These are phyloP conservation scores for Tricholaema leucomelas DNA, from an alignment of 2,113 vertebrate genomes.

Conservation along the genomic window DNA sequence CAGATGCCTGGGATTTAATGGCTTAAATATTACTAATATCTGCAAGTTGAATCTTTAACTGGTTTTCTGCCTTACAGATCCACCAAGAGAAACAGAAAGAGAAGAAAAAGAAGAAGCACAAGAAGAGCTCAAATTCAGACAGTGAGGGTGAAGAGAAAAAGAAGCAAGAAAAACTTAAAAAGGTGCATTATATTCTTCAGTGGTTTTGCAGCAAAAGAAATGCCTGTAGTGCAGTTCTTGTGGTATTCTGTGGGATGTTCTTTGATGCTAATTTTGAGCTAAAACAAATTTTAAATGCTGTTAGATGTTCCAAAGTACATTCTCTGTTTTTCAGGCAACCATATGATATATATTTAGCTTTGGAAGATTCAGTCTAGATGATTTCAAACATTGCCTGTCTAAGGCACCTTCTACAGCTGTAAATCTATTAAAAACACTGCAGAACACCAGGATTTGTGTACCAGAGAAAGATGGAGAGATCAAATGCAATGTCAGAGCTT, in stretches of 20 bases:
- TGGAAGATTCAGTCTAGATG: not conserved
- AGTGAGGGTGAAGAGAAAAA: slow-evolving; percentile 90
- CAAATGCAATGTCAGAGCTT: not conserved
- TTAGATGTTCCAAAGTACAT: not conserved
- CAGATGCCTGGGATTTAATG: not conserved
- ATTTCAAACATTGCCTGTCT: not conserved
- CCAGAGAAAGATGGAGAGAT: not conserved
- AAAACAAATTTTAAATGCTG: not conserved
- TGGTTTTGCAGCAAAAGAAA: not conserved
- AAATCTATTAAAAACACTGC: not conserved
- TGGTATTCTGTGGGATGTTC: not conserved
- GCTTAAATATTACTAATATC: not conserved
- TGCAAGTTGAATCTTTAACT: not conserved
- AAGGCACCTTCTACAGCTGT: not conserved
- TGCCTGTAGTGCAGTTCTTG: not conserved
- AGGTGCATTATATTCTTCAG: slow-evolving; percentile 72
- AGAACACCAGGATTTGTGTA: not conserved
- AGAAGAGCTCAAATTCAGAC: slow-evolving; percentile 86
- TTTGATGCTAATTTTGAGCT: not conserved
- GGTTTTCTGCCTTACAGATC: slow-evolving; percentile 75
- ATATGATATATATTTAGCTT: not conserved
- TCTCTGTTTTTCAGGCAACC: not conserved
- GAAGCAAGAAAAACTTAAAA: slow-evolving; percentile 93
- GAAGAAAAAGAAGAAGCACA: slow-evolving; percentile 92
- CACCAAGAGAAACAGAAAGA: slow-evolving; percentile 93